These are phyloP conservation scores for Eristalinus sepulchralis DNA, from an alignment of 2,888 invertebrate species.

Conservation along the genomic window DNA sequence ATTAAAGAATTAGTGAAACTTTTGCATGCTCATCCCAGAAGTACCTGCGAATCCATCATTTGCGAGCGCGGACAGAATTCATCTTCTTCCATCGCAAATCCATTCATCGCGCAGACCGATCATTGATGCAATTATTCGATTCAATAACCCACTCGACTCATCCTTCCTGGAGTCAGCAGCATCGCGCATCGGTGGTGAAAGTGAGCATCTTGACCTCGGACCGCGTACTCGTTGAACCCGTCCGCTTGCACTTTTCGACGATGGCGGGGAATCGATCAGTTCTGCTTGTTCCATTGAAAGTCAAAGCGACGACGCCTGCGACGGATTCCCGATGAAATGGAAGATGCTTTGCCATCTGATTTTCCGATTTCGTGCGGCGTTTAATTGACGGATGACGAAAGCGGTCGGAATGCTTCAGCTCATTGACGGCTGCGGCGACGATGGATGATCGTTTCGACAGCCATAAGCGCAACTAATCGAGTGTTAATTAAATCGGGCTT, in stretches of 20 bases:
- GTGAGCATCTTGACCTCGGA: constrained; percentile 66
- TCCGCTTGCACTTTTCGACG: constrained; percentile 18
- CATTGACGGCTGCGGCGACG: not conserved
- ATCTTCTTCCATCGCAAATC: constrained; percentile 49
- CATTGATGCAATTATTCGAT: constrained; percentile 62
- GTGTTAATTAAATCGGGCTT: not conserved
- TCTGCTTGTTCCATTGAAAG: constrained; percentile 39
- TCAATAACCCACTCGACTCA: constrained; percentile 62
- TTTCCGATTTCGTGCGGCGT: not conserved
- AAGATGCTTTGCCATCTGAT: not conserved
- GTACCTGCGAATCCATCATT: constrained; percentile 12
- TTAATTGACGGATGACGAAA: not conserved
- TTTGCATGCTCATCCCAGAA: not conserved
- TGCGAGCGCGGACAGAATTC: constrained; percentile 7
- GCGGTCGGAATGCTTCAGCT: not conserved
- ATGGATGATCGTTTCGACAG: not conserved
- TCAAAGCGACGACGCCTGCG: constrained; percentile 6
- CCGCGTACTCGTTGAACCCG: constrained; percentile 50
- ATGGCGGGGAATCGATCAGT: constrained; percentile 3
- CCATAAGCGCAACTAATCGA: not conserved
- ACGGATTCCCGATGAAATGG: constrained; percentile 16
- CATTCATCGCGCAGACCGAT: constrained; percentile 40
- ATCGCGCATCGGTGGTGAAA: constrained; percentile 31
- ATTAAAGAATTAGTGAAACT: not conserved
- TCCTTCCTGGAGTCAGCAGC: constrained; percentile 15